phyloP scores from a whole-genome alignment of 1,140 invertebrate species.

The Amyelois transitella region DNA sequence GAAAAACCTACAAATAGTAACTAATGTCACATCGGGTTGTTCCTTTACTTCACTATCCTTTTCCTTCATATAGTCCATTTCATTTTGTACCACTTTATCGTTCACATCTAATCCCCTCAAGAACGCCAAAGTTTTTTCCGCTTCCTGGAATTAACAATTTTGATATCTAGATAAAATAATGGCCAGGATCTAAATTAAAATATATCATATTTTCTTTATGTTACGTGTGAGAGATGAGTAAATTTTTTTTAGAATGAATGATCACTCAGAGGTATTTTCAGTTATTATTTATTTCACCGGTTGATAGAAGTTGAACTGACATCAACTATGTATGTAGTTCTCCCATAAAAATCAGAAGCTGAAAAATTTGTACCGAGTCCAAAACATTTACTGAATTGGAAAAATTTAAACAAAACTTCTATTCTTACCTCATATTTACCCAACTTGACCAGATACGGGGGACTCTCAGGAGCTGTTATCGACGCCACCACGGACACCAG shows the following conservation, averaged over 20 bases:
- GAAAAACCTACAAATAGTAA: constrained; percentile 23
- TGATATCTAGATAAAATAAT: not conserved
- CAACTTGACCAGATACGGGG: constrained; percentile 14
- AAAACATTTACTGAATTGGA: not conserved
- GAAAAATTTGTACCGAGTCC: not conserved
- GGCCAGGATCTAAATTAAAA: no score
- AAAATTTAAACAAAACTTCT: not conserved
- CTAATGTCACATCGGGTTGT: constrained; percentile 18
- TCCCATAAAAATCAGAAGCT: not conserved
- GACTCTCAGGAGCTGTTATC: constrained; percentile 16
- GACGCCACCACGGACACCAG: not conserved
- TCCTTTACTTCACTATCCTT: constrained; percentile 22
- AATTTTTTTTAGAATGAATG: constrained; percentile 6
- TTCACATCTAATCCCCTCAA: constrained; percentile 22
- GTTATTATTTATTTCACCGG: no score
- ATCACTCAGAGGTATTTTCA: no score
- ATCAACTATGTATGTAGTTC: not conserved
- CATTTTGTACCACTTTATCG: constrained; percentile 25
- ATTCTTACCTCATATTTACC: constrained; percentile 13
- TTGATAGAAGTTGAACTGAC: not conserved
- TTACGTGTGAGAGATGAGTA: not conserved
- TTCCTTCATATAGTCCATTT: constrained; percentile 21
- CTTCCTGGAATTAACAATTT: constrained; percentile 23
- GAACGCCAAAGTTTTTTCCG: constrained; percentile 12
- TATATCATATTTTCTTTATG: no score